These are phyloP conservation scores for Sycophila sp. DNA, from an alignment of 1,140 invertebrate genomes.

Conservation along the genomic window DNA sequence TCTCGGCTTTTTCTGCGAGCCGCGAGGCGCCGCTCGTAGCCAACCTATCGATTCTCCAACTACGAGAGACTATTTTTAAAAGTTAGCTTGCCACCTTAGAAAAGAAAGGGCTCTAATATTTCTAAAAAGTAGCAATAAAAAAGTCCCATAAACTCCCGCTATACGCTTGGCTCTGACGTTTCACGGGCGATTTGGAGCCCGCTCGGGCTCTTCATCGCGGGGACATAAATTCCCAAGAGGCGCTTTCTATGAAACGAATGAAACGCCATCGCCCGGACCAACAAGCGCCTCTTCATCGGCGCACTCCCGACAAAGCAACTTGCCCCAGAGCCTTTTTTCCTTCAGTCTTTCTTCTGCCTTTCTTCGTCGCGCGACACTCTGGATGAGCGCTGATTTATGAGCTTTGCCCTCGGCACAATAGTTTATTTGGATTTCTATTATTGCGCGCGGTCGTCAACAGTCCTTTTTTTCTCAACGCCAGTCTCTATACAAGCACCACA, in stretches of 20 bases:
- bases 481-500: too few relatives aligned
- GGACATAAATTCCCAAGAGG: not conserved
- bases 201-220: not conserved
- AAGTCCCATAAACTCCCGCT: too few relatives aligned
- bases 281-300: slow-evolving; percentile 19
- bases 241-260: too few relatives aligned
- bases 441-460: not conserved
- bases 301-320: slow-evolving; percentile 6
- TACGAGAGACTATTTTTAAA: too few relatives aligned
- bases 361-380: not conserved
- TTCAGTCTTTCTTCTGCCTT: not conserved
- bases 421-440: not conserved
- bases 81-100: too few relatives aligned
- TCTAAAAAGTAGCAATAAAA: too few relatives aligned
- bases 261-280: too few relatives aligned
- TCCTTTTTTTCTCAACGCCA: not conserved
- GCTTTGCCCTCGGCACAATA: not conserved
- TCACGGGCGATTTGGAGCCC: slow-evolving; percentile 35
- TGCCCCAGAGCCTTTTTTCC: not conserved
- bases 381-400: not conserved
- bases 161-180: too few relatives aligned
- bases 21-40: slow-evolving; percentile 41
- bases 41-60: too few relatives aligned
- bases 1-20: slow-evolving; percentile 41
- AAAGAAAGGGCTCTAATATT: too few relatives aligned